Percentiles rank a stretch among this genome's conserved stretches.
Evolutionary conservation across 2,888 invertebrate species (phyloP).

Genomic region (Campaea margaritaria): DNA sequence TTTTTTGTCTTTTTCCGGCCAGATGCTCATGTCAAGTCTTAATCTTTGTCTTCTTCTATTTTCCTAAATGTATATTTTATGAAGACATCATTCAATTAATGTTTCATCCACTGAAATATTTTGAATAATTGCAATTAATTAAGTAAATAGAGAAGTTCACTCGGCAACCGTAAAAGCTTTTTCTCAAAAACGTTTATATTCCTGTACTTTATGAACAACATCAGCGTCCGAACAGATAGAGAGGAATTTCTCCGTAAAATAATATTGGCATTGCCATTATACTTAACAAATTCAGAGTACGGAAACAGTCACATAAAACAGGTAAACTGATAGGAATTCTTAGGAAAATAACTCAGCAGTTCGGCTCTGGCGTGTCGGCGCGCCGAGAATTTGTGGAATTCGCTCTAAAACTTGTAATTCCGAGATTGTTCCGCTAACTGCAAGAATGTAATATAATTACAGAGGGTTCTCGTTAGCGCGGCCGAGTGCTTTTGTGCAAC

Average conservation of each 20-base stretch:
- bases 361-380: conserved; percentile 14
- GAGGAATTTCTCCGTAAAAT: not conserved
- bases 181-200: no score
- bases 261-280: not conserved
- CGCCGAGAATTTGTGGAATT: conserved; percentile 49
- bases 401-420: conserved; percentile 65
- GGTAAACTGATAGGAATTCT: conserved; percentile 25
- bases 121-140: no score
- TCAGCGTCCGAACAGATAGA: no score
- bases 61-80: not conserved
- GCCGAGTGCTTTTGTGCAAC: conserved; percentile 55
- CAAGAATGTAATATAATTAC: conserved; percentile 78
- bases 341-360: conserved; percentile 21
- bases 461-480: conserved; percentile 62
- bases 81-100: not conserved
- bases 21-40: not conserved
- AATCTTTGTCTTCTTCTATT: not conserved
- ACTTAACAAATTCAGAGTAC: conserved; percentile 4
- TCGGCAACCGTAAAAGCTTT: no score
- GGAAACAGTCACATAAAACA: conserved; percentile 13
- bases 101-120: no score
- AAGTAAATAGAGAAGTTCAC: no score
- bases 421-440: conserved; percentile 74
- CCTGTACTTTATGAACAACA: no score
- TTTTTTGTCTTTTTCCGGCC: no score